These are phyloP conservation scores for Octopus bimaculoides DNA, from an alignment of 1,140 invertebrate species.

Conservation along the genomic window DNA sequence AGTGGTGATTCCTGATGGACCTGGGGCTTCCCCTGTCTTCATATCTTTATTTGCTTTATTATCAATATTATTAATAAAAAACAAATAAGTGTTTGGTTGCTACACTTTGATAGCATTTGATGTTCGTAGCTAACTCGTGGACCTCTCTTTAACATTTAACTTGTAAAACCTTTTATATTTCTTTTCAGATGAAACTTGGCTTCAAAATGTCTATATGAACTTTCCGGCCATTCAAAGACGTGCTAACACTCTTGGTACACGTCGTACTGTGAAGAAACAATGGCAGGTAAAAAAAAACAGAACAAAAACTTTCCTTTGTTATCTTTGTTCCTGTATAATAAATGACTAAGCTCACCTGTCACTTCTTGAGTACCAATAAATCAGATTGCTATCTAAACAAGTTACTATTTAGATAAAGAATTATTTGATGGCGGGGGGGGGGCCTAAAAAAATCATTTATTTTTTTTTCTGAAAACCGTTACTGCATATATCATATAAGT, in stretches of 20 bases:
- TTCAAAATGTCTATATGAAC: slow-evolving; percentile 65
- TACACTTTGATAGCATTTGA: too few species aligned
- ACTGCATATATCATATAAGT: too few species aligned
- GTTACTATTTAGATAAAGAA: too few species aligned
- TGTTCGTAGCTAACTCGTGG: not conserved
- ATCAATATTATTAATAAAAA: too few species aligned
- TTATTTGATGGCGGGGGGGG: too few species aligned
- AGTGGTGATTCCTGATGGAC: too few species aligned
- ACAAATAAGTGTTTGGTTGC: too few species aligned
- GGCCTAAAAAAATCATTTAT: too few species aligned
- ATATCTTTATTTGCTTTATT: too few species aligned
- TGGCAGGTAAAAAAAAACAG: slow-evolving; percentile 53
- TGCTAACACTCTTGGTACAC: slow-evolving; percentile 55
- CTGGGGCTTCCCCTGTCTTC: too few species aligned
- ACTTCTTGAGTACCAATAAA: not conserved
- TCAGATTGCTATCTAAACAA: not conserved
- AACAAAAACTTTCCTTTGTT: too few species aligned
- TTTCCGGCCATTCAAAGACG: slow-evolving; percentile 62
- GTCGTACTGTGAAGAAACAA: slow-evolving; percentile 59
- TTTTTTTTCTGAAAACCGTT: too few species aligned
- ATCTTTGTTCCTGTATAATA: not conserved
- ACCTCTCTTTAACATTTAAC: not conserved
- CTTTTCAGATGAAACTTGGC: slow-evolving; percentile 62
- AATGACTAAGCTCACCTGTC: not conserved
- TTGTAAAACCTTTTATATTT: slow-evolving; percentile 18